Evolutionary conservation across 2,888 invertebrate species (phyloP), one percentile per base, ranked within the genome.

Genomic region (Acrocyrtus sp.): DNA sequence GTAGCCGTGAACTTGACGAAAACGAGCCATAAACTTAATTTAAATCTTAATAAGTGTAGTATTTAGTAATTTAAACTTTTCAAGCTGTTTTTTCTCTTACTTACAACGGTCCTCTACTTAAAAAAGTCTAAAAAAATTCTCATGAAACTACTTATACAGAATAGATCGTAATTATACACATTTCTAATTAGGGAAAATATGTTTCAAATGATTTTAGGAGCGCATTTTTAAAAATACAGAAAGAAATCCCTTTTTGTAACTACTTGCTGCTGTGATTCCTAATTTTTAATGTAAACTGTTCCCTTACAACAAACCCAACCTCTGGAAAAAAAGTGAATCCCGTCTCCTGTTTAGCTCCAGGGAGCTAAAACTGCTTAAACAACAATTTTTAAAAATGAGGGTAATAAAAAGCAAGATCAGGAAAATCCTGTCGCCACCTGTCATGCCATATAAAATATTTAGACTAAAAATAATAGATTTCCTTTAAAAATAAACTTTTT

Each of bases 231-330:
- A 19, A 47, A 47, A 19, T 47, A 47, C 19, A 47, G 19, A 47
- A 47, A 41, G 17, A 34, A 41, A 41, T 4, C 17, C 41, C 41
- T 41, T 41, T 47, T 47, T 19, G 2, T n/a, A 47, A 47, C 41
- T 41, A 54, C 21, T 63, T 63, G 70, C 65, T 65, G 56, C 70
- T 70, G 70, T 70, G 70, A 70, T 70, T 63, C 70, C 70, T 70
- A 61, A 61, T 69, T 69, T 69, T 69, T 70, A 70, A n/a, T 45
- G 19, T 53, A n/a, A n/a, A 34, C 34, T 8, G 34, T 34, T 34
- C 12, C 34, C 34, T n/a, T n/a, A n/a, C n/a, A n/a, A n/a, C n/a
- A n/a, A n/a, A n/a, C n/a, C n/a, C n/a, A n/a, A n/a, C n/a, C n/a
- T n/a, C n/a, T n/a, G n/a, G 12, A 34, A 34, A 34, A 34, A 5